Base-by-base conservation (phyloP, 2,888 invertebrate genomes). In the Drosophila kambysellisi region DNA sequence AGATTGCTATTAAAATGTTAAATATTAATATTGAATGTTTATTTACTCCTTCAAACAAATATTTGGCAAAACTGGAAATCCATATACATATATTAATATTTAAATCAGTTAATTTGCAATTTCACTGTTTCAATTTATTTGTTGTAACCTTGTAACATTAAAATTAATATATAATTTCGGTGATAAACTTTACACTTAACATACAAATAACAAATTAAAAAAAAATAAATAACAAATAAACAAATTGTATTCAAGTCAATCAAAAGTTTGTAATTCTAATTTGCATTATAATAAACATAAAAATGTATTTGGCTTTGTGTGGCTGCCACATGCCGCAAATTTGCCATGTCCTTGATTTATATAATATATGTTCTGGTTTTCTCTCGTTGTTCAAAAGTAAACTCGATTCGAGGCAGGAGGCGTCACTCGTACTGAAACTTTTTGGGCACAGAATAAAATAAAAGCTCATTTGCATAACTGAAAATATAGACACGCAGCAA, bases 241-340 rank as follows among this genome's bases (percentile, higher is more conserved):
- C 30, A 53, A 52, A 74, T 50, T 62, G 43, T 59, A 39, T 62
- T 48, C 39, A 64, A 76, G 74, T 67, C 73, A 83, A 79, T 81
- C 76, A 68, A 86, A 86, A 83, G 53, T 82, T 89, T 74, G 60
- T 79, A 79, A 82, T 79, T 81, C 81, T 74, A 70, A 85, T 85
- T 85, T 83, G 66, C 88, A 85, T 88, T 82, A 58, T 74, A 79
- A 83, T 88, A 72, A 74, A 61, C 61, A 46, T n/a, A n/a, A 29
- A 62, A 46, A 56, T 58, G 51, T 83, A 59, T 69, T 59, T 54
- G 56, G 48, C 59, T 58, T 65, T 67, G 62, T 39, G 17, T 51
- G 59, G 50, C 37, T 54, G 64, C 43, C 62, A 68, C 15, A 43
- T 41, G n/a, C 51, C 35, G 8, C 4, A 33, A 62, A 51, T 57